Evolutionary conservation across 2,113 vertebrate species (phyloP).

Genomic region (Balaeniceps rex): DNA sequence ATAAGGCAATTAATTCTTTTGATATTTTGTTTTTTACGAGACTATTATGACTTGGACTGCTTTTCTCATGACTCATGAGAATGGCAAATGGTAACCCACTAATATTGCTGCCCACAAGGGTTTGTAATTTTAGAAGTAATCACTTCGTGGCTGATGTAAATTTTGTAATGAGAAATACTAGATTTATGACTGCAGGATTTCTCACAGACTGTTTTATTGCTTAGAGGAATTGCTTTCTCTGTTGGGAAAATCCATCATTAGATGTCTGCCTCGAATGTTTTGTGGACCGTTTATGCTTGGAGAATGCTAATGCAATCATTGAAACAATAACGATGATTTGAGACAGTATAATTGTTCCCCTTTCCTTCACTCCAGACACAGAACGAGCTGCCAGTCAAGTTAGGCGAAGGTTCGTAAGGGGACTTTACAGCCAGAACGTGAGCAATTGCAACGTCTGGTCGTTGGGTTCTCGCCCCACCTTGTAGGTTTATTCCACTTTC

Average conservation of each 20-base stretch:
- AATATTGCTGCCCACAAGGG: constrained; percentile 28
- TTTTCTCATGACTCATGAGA: constrained; percentile 39
- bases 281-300: constrained; percentile 32
- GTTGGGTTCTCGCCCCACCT: neutral
- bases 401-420: neutral
- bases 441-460: neutral
- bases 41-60: constrained; percentile 1
- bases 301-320: constrained; percentile 55
- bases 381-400: neutral
- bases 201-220: constrained; percentile 58
- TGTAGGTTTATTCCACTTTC: neutral
- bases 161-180: constrained; percentile 63
- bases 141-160: constrained; percentile 41
- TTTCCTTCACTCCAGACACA: constrained; percentile 25
- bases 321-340: constrained; percentile 31
- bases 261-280: constrained; percentile 38
- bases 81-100: constrained; percentile 37
- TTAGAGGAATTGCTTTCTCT: constrained; percentile 58
- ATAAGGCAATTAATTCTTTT: neutral
- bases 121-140: constrained; percentile 56
- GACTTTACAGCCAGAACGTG: neutral
- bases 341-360: constrained; percentile 38
- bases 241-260: constrained; percentile 51
- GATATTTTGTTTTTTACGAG: constrained; percentile 7
- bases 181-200: constrained; percentile 58